Base-by-base conservation (phyloP, 2,888 invertebrate genomes). In the Tromatobia lineatoria region DNA sequence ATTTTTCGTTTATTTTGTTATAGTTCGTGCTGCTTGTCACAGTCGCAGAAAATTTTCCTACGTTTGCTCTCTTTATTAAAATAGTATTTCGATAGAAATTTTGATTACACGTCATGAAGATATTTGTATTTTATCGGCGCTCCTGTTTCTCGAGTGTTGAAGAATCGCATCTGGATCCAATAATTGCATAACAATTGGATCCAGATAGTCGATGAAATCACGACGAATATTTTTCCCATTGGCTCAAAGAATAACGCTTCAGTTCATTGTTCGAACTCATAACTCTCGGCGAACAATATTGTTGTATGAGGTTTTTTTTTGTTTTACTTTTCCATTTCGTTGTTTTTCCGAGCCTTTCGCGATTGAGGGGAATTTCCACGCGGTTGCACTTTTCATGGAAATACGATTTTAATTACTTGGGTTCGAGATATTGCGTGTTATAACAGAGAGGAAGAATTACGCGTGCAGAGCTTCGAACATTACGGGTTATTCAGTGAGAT, bases 381-480 rank as follows among this genome's bases (percentile, higher is more conserved):
- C n/a, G 20, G 54, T 83, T 74, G 67, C 25, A 23, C 42, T 66
- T 66, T 42, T 38, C 13, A 20, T 66, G 18, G 20, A 42, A 47
- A 66, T 18, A 18, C 38, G 18, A 10, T 64, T 75, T 69, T 75
- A 79, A 83, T 83, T 75, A 59, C 69, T 50, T 47, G 38, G 70
- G 70, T 75, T 83, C 64, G 64, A 61, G 78, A 83, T 79, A 76
- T 25, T n/a, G 47, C 42, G 74, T 25, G 29, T 25, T 77, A 52
- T n/a, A 70, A 64, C 47, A 54, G 25, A 34, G 79, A 45, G 54
- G 38, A 70, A 47, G 42, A 54, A 34, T 57, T 20, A 69, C 25
- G 59, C 50, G 67, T 20, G 29, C 71, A 11, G 11, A 67, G 64
- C 76, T 25, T 10, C 18, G 45, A 38, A 47, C 34, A 73, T 61